Evolutionary conservation across 2,113 vertebrate species (phyloP), one percentile per base, ranked within the genome.

Genomic region (Oncorhynchus gorbuscha): DNA sequence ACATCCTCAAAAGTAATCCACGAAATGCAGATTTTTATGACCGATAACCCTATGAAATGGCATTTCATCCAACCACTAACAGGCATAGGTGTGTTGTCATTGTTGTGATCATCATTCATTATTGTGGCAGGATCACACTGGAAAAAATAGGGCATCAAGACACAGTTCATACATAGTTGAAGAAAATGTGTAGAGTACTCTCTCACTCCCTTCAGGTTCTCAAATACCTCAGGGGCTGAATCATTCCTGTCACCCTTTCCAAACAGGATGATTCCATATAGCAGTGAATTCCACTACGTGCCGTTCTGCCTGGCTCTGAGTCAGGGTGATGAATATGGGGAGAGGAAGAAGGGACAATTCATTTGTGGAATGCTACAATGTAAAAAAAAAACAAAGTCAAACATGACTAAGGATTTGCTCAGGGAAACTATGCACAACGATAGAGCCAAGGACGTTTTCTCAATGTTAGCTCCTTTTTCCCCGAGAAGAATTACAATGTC

Each of bases 191-290:
- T 55, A 64, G 14, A 39, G 7, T 62, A 68, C 24, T 71, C 71
- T 76, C 49, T 73, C 55, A 24, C 20, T 51, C 51, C 64, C 28
- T 26, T 32, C 49, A 45, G 28, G 13, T 39, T 61, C 69, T 39
- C 3, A 73, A 68, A 84, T 87, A 83, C 80, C 73, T 84, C 9
- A 80, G 12, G 51, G 68, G 71, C 48, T 85, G 79, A 85, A 72
- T 82, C 77, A 80, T 24, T 26, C 61, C 28, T 72, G 64, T 78
- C 75, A 67, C n/a, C 30, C n/a, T 24, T 30, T 74, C 59, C 68
- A 67, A 35, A 62, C 65, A 74, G 3, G 18, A 24, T 72, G 62
- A 71, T 65, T 73, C n/a, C 59, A 66, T 55, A 22, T 70, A 61
- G 51, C 65, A 22, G 76, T 76, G 76, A 76, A 74, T 75, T 77